A percentile compares a stretch with the other conserved stretches of the same genome.
phyloP scores from a whole-genome alignment of 2,797 vertebrate genomes.

The Vultur gryphus region DNA sequence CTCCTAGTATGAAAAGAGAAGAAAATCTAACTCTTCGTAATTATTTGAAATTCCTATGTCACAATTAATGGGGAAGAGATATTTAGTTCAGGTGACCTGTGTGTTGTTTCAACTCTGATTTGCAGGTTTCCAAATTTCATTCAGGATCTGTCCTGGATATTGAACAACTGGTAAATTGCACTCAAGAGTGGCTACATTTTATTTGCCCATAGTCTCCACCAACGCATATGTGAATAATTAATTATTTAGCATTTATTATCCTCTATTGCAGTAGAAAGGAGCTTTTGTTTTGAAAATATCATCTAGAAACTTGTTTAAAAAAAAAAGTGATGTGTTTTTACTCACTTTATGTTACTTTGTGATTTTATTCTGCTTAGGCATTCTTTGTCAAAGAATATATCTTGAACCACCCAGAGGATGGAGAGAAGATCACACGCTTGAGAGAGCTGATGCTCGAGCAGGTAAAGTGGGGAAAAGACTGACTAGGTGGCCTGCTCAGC shows the following conservation, averaged over 20 bases:
- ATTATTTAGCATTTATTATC: neutral
- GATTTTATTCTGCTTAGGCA: conserved; percentile 76
- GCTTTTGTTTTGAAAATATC: neutral
- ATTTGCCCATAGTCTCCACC: neutral
- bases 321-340: neutral
- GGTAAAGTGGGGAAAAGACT: conserved; percentile 71
- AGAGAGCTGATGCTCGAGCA: conserved; percentile 98
- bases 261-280: neutral
- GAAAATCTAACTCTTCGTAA: neutral
- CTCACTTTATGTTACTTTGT: neutral
- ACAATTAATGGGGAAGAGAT: neutral
- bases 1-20: neutral
- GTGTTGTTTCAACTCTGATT: neutral
- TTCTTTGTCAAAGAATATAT: conserved; percentile 98
- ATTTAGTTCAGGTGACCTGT: neutral
- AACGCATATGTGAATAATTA: neutral
- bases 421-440: conserved; percentile 94
- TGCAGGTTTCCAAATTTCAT: neutral
- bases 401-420: conserved; percentile 94
- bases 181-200: neutral
- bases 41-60: neutral
- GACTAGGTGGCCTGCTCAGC: neutral
- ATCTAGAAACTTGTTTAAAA: neutral
- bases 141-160: neutral
- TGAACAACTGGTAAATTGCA: neutral